Evolutionary conservation across 2,888 invertebrate genomes (phyloP), one percentile per base, ranked within the genome.

Genomic region (Sussaba pulchella): DNA sequence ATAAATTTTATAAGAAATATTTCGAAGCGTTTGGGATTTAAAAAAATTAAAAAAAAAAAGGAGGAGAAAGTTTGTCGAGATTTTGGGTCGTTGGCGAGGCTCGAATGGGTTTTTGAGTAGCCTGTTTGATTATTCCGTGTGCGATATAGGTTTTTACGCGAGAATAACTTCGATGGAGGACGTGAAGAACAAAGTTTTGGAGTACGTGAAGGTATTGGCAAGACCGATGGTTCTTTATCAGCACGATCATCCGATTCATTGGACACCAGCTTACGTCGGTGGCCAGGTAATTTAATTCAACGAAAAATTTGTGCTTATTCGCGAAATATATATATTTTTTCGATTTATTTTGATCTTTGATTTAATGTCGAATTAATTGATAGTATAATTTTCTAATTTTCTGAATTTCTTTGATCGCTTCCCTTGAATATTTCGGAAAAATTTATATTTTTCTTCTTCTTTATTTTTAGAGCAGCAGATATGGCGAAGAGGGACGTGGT

Each of bases 221-320:
- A 94, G 99, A 54, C 99, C 99, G 0, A 96, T 99, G 94, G 99
- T 99, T 36, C 96, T 99, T 94, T 97, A 98, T 91, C 96, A 98
- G 91, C 96, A 96, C 52, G 95, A 97, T 86, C 98, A 98, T 92
- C 98, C 98, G 0, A 96, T 98, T 57, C 96, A 98, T 87, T 99
- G 99, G 99, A 98, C 98, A 85, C 97, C 98, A 0, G 97, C 97
- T 4, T 99, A 97, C 91, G 94, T 97, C 70, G 97, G 96, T 66
- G 97, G 97, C 66, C 95, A 96, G 93, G 97, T 97, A 90, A 26
- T 31, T 14, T 31, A 31, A 31, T 5, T 31, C 2, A 31, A 63
- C 10, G 4, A 24, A 31, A 31, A 57, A 50, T 5, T 17, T 2
- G 2, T 4, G 39, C 21, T 21, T 36, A 19, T 17, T 1, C 9